Evolutionary conservation across 2,113 vertebrate genomes (phyloP).

Genomic region (Terrapene triunguis): DNA sequence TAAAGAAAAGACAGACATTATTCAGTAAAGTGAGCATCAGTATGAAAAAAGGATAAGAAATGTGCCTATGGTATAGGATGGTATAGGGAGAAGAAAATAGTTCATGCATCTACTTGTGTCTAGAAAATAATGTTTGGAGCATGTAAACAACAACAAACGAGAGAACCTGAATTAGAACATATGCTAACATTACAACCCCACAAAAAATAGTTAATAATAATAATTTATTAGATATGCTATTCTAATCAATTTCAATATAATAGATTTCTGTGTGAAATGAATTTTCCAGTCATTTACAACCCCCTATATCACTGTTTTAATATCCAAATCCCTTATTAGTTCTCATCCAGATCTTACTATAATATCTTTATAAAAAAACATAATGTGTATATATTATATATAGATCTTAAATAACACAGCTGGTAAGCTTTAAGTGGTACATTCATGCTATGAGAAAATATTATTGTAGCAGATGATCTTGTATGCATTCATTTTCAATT

Average conservation of each 20-base stretch:
- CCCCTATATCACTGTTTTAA: not conserved
- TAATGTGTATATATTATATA: not conserved
- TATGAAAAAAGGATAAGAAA: conserved; percentile 12
- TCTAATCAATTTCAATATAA: not conserved
- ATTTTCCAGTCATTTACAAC: not conserved
- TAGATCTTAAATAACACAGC: not conserved
- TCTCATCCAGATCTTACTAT: not conserved
- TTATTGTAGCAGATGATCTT: not conserved
- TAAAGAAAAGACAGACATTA: not conserved
- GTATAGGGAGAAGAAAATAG: not conserved
- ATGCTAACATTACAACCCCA: not conserved
- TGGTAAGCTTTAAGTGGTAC: not conserved
- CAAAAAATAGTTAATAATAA: conserved; percentile 11
- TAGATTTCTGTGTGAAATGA: not conserved
- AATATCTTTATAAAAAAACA: not conserved
- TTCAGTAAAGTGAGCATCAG: not conserved
- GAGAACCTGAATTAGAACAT: conserved; percentile 18
- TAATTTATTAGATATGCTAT: not conserved
- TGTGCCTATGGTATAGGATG: not conserved
- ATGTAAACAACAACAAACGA: conserved; percentile 17
- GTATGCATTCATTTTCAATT: not conserved
- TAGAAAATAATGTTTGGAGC: conserved; percentile 10
- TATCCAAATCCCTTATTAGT: not conserved
- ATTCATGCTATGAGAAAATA: not conserved
- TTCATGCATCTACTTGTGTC: not conserved